These are phyloP conservation scores for Melinopterus prodromus DNA, from an alignment of 2,888 invertebrate genomes.

Conservation along the genomic window DNA sequence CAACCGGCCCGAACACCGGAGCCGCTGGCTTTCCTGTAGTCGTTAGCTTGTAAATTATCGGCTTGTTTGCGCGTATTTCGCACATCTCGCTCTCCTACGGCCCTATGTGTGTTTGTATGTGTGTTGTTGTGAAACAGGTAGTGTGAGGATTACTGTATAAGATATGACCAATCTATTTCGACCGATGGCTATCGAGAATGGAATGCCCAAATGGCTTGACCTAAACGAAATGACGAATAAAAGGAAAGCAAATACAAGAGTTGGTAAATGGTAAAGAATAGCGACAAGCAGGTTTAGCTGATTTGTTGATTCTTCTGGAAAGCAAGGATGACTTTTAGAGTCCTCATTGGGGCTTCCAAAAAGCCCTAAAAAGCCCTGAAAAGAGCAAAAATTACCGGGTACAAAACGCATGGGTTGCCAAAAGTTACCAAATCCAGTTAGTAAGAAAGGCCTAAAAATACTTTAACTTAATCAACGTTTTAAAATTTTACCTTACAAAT, in stretches of 20 bases:
- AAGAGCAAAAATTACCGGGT: too few species aligned
- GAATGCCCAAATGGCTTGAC: background rate
- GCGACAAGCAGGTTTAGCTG: too few species aligned
- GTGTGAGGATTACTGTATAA: slow-evolving; percentile 14
- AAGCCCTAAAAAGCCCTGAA: too few species aligned
- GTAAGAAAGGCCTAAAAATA: too few species aligned
- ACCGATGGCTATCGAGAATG: background rate
- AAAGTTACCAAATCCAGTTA: too few species aligned
- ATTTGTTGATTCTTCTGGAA: too few species aligned
- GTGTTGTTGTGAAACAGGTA: slow-evolving; percentile 6
- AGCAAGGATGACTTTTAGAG: too few species aligned
- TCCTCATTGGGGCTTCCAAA: too few species aligned
- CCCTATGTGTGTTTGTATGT: slow-evolving; percentile 9
- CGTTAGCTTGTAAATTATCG: slow-evolving; percentile 27
- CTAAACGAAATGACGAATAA: background rate
- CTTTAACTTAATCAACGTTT: too few species aligned
- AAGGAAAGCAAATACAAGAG: background rate
- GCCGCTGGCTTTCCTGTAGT: slow-evolving; percentile 14
- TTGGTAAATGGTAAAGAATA: too few species aligned
- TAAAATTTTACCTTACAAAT: too few species aligned
- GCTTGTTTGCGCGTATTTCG: slow-evolving; percentile 9
- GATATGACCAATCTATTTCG: background rate
- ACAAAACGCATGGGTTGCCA: too few species aligned
- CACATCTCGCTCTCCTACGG: background rate
- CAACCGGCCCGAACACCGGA: background rate